Percentiles rank a stretch among this genome's conserved stretches.
Evolutionary conservation across 2,797 vertebrate species (phyloP).

Genomic region (Clarias fuscus): DNA sequence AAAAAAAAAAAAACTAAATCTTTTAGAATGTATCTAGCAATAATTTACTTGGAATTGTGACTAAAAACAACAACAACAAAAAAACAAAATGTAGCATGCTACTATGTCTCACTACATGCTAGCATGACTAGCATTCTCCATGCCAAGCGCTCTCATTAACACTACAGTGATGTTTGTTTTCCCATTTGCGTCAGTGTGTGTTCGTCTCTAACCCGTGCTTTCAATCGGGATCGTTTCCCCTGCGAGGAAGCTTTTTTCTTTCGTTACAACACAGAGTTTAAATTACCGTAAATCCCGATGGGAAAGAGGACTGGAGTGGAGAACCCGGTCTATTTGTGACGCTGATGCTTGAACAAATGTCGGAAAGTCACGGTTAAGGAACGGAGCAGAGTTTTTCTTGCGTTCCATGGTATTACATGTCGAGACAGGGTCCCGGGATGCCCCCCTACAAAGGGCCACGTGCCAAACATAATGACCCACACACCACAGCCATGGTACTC

Average conservation of each 20-base stretch:
- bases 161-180: background rate
- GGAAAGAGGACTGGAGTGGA: background rate
- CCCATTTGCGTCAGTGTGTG: background rate
- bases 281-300: background rate
- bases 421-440: conserved; percentile 54
- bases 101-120: background rate
- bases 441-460: conserved; percentile 70
- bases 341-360: background rate
- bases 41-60: background rate
- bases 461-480: conserved; percentile 80
- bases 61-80: background rate
- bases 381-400: background rate
- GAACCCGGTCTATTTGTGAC: background rate
- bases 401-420: background rate
- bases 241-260: background rate
- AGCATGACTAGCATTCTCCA: background rate
- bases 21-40: background rate
- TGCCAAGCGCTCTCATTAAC: background rate
- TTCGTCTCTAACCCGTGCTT: background rate
- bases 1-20: no score
- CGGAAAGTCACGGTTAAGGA: background rate
- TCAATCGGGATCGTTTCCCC: background rate
- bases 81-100: background rate
- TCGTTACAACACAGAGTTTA: background rate
- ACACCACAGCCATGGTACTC: conserved; percentile 70